A percentile compares a stretch with the other conserved stretches of the same genome.
These are phyloP conservation scores for Dolichomitus sp. DNA, from an alignment of 2,888 invertebrate species.

Conservation along the genomic window DNA sequence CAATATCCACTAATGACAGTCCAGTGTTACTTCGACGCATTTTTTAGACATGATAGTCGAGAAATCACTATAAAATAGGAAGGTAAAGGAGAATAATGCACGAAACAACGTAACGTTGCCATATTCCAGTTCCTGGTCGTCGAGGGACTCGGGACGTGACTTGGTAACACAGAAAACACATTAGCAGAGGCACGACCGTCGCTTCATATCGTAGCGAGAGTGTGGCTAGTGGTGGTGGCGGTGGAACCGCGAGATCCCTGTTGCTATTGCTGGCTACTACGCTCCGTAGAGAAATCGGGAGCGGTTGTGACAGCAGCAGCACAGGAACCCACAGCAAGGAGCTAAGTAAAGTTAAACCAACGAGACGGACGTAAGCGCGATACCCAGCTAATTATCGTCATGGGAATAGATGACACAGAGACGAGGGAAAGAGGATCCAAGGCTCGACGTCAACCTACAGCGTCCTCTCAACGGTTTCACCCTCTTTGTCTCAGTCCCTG, in stretches of 20 bases:
- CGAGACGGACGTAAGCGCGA: conserved; percentile 70
- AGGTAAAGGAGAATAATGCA: conserved; percentile 81
- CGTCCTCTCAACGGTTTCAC: conserved; percentile 11
- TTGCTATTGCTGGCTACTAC: conserved; percentile 68
- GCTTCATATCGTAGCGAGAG: conserved; percentile 67
- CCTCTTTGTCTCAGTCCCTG: conserved; percentile 23
- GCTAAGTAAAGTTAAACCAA: conserved; percentile 76
- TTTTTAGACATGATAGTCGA: conserved; percentile 64
- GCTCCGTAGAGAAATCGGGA: conserved; percentile 45
- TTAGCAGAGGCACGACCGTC: conserved; percentile 78
- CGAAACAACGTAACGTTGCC: conserved; percentile 70
- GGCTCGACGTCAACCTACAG: conserved; percentile 47
- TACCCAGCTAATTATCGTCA: conserved; percentile 70
- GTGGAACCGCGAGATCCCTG: conserved; percentile 77
- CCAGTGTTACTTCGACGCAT: background rate
- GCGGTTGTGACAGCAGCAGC: conserved; percentile 8
- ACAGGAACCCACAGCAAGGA: conserved; percentile 55
- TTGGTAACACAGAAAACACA: conserved; percentile 85
- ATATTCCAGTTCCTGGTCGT: conserved; percentile 70
- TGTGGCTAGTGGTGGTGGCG: conserved; percentile 72
- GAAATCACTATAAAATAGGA: conserved; percentile 73
- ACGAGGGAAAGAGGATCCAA: conserved; percentile 49
- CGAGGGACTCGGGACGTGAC: conserved; percentile 80
- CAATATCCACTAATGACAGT: too few species aligned
- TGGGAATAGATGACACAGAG: conserved; percentile 70